Percentiles rank a stretch among this genome's conserved stretches.
Evolutionary conservation across 2,113 vertebrate species (phyloP).

Genomic region (Polypterus senegalus): DNA sequence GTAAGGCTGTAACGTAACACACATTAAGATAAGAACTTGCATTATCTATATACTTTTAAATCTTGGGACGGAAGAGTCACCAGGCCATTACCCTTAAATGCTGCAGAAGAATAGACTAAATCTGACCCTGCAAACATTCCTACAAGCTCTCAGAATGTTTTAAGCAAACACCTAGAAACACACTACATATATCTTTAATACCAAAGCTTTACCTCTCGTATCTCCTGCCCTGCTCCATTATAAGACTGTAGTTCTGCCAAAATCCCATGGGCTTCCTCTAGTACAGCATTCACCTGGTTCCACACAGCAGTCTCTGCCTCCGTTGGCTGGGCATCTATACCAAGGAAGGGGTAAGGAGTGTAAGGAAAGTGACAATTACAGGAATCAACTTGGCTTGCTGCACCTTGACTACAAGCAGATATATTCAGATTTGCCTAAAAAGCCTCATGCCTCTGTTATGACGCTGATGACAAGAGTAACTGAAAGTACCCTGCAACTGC

Average conservation of each 20-base stretch:
- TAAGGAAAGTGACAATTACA: background rate
- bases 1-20: no score
- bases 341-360: slow-evolving; percentile 15
- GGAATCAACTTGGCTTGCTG: slow-evolving; percentile 16
- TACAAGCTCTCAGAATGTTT: no score
- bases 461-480: background rate
- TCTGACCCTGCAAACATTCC: no score
- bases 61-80: no score
- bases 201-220: slow-evolving; percentile 64
- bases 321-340: slow-evolving; percentile 77
- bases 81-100: no score
- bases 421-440: no score
- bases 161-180: background rate
- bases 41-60: no score
- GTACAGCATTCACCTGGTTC: slow-evolving; percentile 84
- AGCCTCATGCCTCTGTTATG: no score
- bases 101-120: no score
- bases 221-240: slow-evolving; percentile 78
- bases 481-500: background rate
- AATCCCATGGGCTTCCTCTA: slow-evolving; percentile 76
- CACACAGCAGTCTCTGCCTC: slow-evolving; percentile 83
- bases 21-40: no score
- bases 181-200: no score
- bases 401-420: background rate
- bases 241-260: slow-evolving; percentile 82